Evolutionary conservation across 2,888 invertebrate species (phyloP).

Genomic region (Drosophila siamana): DNA sequence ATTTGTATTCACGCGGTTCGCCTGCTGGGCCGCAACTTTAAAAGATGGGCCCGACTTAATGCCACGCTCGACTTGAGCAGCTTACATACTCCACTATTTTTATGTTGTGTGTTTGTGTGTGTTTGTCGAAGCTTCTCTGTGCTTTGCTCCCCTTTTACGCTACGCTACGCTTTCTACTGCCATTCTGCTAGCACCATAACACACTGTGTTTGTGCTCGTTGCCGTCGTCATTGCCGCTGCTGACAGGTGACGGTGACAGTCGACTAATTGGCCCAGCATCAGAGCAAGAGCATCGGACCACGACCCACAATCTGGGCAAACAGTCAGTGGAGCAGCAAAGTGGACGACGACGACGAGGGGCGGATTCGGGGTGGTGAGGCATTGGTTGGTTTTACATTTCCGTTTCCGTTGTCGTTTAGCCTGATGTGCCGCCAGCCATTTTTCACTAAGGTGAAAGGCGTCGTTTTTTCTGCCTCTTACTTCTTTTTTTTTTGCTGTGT

Average conservation of each 20-base stretch:
- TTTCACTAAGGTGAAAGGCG: constrained; percentile 40
- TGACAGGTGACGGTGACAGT: constrained; percentile 46
- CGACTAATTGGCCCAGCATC: constrained; percentile 64
- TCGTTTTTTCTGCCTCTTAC: constrained; percentile 1
- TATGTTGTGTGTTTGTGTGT: not conserved
- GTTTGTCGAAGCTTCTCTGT: not conserved
- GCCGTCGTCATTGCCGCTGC: constrained; percentile 31
- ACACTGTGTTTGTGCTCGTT: not conserved
- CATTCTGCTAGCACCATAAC: not conserved
- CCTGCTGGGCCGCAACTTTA: constrained; percentile 47
- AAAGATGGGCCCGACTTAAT: constrained; percentile 58
- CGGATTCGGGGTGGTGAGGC: no score
- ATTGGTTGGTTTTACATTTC: constrained; percentile 34
- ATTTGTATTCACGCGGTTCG: constrained; percentile 58
- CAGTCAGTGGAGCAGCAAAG: constrained; percentile 58
- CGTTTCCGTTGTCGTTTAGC: constrained; percentile 30
- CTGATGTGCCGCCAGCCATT: constrained; percentile 53
- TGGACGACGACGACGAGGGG: no score
- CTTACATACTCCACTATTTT: constrained; percentile 20
- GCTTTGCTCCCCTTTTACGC: no score
- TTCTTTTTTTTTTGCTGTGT: not conserved
- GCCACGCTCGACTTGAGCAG: constrained; percentile 54
- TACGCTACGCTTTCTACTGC: not conserved
- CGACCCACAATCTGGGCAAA: constrained; percentile 51
- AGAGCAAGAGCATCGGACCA: constrained; percentile 34